Percentiles rank a stretch among this genome's conserved stretches.
Conservation (phyloP, 2,797 vertebrate genomes). For the Darevskia mixta region DNA sequence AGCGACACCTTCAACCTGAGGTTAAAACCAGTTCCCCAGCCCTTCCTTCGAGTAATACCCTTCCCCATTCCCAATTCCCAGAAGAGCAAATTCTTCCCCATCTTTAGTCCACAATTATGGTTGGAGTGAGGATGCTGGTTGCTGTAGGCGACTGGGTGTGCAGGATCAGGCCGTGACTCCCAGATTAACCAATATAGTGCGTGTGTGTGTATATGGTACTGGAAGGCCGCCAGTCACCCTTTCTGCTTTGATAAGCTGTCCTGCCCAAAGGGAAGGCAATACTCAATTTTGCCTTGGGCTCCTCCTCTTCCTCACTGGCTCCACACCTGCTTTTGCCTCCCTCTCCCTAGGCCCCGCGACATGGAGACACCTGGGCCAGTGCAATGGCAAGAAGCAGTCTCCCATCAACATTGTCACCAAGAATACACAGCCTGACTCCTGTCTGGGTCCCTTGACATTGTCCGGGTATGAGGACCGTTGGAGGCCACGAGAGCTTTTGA, state of each 20-base stretch:
- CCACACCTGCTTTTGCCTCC: neutral
- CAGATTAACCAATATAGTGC: neutral
- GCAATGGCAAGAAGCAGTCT: slow-evolving; percentile 77
- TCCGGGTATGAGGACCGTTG: slow-evolving; percentile 28
- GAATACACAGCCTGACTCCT: neutral
- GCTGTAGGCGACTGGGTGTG: neutral
- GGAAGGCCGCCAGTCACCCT: neutral
- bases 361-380: slow-evolving; percentile 52
- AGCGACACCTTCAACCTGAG: too few species aligned
- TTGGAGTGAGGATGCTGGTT: too few species aligned
- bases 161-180: neutral
- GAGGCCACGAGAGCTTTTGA: slow-evolving; percentile 35
- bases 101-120: too few species aligned
- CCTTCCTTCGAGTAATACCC: too few species aligned
- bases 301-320: slow-evolving; percentile 1
- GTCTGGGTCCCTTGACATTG: slow-evolving; percentile 68
- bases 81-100: too few species aligned
- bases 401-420: slow-evolving; percentile 77
- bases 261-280: neutral
- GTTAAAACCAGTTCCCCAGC: too few species aligned
- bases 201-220: neutral
- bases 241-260: neutral
- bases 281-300: neutral
- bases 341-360: slow-evolving; percentile 38
- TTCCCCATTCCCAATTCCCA: too few species aligned